These are phyloP conservation scores for Phocoena phocoena DNA, from an alignment of 2,113 vertebrate genomes.

Conservation along the genomic window DNA sequence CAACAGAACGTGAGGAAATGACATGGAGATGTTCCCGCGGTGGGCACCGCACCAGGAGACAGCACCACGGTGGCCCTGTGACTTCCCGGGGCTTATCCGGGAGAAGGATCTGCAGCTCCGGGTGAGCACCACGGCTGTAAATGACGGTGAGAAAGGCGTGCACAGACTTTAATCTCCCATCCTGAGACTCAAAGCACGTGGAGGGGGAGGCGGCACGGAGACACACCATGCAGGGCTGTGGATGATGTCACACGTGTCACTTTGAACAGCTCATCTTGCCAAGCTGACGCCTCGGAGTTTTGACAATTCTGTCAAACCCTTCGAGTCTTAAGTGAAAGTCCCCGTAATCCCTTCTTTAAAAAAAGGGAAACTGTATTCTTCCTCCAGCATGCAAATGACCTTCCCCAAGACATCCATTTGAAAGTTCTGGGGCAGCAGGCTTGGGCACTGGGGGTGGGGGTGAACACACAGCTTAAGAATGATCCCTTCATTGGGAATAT, in stretches of 20 bases:
- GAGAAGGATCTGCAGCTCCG: not conserved
- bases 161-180: not conserved
- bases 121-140: not conserved
- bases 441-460: no score
- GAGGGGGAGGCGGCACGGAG: not conserved
- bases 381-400: slow-evolving; percentile 42
- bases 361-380: not conserved
- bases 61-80: no score
- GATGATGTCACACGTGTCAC: not conserved
- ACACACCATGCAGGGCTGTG: not conserved
- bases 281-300: slow-evolving; percentile 30
- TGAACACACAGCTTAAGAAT: not conserved
- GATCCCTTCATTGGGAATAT: no score
- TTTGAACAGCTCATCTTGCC: not conserved
- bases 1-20: not conserved
- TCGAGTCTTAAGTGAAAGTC: slow-evolving; percentile 28
- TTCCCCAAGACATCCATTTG: slow-evolving; percentile 25
- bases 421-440: not conserved
- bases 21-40: fast-evolving
- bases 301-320: slow-evolving; percentile 45
- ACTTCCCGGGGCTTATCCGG: not conserved
- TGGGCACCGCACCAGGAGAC: not conserved
- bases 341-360: slow-evolving; percentile 43
- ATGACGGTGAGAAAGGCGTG: not conserved
- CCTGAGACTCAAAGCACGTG: not conserved